These are phyloP conservation scores for Dendronephthya gigantea DNA, from an alignment of 64 coral and sea anemone species.

Conservation along the genomic window DNA sequence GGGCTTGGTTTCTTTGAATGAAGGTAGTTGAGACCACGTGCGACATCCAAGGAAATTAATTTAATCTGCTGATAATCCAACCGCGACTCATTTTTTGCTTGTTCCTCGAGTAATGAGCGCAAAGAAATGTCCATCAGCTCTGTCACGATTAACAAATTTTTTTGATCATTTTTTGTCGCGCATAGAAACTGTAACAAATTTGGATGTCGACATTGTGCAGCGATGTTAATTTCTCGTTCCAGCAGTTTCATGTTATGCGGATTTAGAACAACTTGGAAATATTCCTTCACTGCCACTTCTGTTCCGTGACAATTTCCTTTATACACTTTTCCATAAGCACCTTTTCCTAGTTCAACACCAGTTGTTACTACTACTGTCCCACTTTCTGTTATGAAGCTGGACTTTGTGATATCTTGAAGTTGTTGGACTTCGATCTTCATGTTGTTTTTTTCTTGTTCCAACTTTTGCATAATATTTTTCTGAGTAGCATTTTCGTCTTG, in stretches of 20 bases:
- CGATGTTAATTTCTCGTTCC: slow-evolving; percentile 46
- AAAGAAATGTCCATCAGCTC: too few species aligned
- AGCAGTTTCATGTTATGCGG: background rate
- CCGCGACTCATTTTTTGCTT: background rate
- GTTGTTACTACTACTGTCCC: background rate
- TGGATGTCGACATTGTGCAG: background rate
- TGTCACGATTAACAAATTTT: too few species aligned
- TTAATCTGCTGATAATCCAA: background rate
- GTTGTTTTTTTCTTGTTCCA: too few species aligned
- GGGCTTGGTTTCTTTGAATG: background rate
- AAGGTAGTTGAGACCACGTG: background rate
- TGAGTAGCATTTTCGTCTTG: too few species aligned
- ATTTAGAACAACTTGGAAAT: background rate
- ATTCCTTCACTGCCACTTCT: slow-evolving; percentile 34
- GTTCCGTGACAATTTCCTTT: background rate
- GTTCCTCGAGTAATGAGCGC: too few species aligned
- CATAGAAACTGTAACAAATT: too few species aligned
- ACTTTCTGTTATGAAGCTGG: slow-evolving; percentile 4
- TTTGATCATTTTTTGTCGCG: too few species aligned
- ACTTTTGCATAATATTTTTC: background rate
- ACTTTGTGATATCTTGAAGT: too few species aligned
- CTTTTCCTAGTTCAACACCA: background rate
- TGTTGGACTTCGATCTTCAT: too few species aligned
- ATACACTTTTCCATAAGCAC: background rate
- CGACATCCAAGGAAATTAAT: background rate